A percentile compares a stretch with the other conserved stretches of the same genome.
These are phyloP conservation scores for Himalopsyche japonica DNA, from an alignment of 2,888 invertebrate species.

Conservation along the genomic window DNA sequence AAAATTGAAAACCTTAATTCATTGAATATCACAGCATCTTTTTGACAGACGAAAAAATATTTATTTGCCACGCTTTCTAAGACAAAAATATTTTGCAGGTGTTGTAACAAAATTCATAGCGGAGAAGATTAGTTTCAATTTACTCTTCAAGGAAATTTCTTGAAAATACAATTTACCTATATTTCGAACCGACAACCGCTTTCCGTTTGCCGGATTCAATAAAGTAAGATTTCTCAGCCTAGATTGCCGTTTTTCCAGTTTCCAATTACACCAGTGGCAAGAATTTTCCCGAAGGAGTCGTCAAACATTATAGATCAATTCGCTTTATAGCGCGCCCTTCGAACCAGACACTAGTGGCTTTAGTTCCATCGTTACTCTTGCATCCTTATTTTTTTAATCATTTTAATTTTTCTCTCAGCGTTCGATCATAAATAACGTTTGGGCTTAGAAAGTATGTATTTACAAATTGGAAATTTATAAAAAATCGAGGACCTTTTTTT, in stretches of 20 bases:
- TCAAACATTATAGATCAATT: conserved; percentile 36
- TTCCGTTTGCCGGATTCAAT: neutral
- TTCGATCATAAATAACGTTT: neutral
- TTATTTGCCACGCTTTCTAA: too few relatives aligned
- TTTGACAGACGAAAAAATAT: too few relatives aligned
- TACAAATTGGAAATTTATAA: too few relatives aligned
- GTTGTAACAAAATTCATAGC: neutral
- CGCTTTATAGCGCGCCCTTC: neutral
- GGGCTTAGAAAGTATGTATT: too few relatives aligned
- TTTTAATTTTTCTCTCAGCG: neutral
- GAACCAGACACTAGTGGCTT: neutral
- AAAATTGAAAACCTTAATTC: too few relatives aligned
- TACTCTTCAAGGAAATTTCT: neutral
- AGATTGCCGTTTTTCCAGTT: conserved; percentile 5
- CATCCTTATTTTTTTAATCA: neutral
- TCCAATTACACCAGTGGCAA: conserved; percentile 3
- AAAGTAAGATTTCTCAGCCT: neutral
- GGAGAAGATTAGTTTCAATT: neutral
- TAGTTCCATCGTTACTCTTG: neutral
- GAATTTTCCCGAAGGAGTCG: conserved; percentile 18
- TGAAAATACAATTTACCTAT: neutral
- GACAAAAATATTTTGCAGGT: neutral
- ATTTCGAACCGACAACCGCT: neutral
- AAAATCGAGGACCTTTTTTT: too few relatives aligned
- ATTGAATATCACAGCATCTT: too few relatives aligned